Percentiles rank a stretch among this genome's conserved stretches.
These are phyloP conservation scores for Reticulitermes speratus DNA, from an alignment of 1,140 invertebrate genomes.

Conservation along the genomic window DNA sequence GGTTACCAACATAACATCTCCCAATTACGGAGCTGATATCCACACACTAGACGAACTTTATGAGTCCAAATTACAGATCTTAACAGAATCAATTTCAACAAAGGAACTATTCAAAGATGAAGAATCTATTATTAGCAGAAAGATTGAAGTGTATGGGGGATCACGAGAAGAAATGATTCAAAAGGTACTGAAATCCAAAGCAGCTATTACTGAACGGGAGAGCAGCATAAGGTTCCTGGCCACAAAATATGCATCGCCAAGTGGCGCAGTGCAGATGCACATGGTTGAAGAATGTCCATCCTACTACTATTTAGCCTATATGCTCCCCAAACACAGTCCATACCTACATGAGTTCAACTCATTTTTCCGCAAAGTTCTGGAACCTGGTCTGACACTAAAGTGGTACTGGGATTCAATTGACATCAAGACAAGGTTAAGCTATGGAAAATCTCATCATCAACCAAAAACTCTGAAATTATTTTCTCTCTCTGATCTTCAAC, in stretches of 20 bases:
- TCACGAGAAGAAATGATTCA: not conserved
- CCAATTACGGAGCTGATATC: constrained; percentile 46
- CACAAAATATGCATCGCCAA: constrained; percentile 33
- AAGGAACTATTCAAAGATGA: constrained; percentile 41
- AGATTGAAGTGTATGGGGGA: not conserved
- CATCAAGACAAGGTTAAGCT: not conserved
- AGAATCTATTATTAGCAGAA: not conserved
- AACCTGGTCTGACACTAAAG: constrained; percentile 43
- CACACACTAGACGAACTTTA: constrained; percentile 46
- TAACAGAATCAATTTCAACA: constrained; percentile 39
- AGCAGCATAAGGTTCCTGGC: not conserved
- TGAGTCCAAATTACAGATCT: constrained; percentile 41
- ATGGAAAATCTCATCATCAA: not conserved
- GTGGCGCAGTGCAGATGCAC: constrained; percentile 43
- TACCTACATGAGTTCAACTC: constrained; percentile 38
- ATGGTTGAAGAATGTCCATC: constrained; percentile 48
- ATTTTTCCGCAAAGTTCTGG: constrained; percentile 40
- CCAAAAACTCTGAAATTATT: constrained; percentile 17
- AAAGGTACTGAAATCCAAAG: not conserved
- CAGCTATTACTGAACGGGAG: not conserved
- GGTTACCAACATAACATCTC: constrained; percentile 43
- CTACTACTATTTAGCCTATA: constrained; percentile 45
- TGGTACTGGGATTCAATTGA: constrained; percentile 41
- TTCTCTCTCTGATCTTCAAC: constrained; percentile 38
- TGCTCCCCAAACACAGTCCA: constrained; percentile 40